Evolutionary conservation across 2,797 vertebrate species (phyloP), one percentile per base, ranked within the genome.

Genomic region (Protosalanx chinensis): DNA sequence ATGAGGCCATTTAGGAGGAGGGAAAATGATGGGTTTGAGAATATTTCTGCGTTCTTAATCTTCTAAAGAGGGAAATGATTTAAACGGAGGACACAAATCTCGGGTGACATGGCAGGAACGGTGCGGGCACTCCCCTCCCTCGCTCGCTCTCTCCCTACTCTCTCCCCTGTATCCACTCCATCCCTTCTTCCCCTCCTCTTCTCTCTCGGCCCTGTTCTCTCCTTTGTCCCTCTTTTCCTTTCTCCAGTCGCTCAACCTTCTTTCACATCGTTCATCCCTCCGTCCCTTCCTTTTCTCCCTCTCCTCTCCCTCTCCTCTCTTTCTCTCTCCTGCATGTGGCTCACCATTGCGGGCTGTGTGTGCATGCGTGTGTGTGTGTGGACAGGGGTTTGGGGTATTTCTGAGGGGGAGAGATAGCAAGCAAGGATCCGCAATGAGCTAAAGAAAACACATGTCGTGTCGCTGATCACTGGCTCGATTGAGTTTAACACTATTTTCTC

Each of bases 11-110:
- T 90, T 83, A 82, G 81, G 74, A 76, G 79, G 83, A 73, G 82
- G 84, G 70, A 79, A 87, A 90, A 91, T 87, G 74, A 89, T 89
- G 88, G 86, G 86, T 90, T 91, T 89, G 84, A 89, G 89, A 92
- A 91, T 91, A 91, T 91, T 91, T 91, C 88, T 88, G 86, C 88
- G 78, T 85, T 91, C 87, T 90, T 92, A 92, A 93, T 93, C 90
- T 92, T 90, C 90, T 90, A 92, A 92, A 93, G 87, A 92, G 91
- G 89, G 87, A 92, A 93, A 93, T 93, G 85, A 93, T 92, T 93
- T 92, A 93, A 87, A 88, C 87, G 83, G 88, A 87, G 86, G 81
- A 87, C 88, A 92, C 90, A 93, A 92, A 93, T 93, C 90, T 93
- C 84, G 78, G 82, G 82, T 91, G 91, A 92, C 90, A 91, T 89